Base-by-base conservation (phyloP, 2,797 vertebrate genomes). In the Menidia menidia region DNA sequence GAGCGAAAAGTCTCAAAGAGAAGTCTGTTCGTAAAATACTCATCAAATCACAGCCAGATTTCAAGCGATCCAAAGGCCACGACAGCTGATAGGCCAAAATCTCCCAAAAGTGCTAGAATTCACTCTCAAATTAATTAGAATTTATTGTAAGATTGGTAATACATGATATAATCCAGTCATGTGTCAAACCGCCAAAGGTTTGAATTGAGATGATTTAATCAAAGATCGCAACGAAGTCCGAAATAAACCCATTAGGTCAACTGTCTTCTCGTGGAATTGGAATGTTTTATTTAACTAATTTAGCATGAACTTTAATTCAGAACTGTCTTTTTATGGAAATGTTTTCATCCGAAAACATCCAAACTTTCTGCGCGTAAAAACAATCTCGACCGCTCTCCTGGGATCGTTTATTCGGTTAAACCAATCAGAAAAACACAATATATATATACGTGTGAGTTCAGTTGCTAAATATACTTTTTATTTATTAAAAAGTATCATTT, bases 111-210 rank as follows among this genome's bases (percentile, higher is more conserved):
- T 31, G 0, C 59, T 63, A 67, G 55, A 60, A n/a, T 15, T 31
- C 30, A 43, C 8, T 7, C 41, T 12, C 30, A n/a, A 72, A 66
- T 75, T 68, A 55, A 75, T 63, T 66, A 71, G 62, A 10, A 68
- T 76, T 30, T 18, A 2, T 39, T 13, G 10, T 44, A 30, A 25
- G 25, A 25, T 25, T 25, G 2, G 25, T 12, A 39, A 39, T 39
- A 7, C 35, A 39, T 39, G 5, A 25, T 25, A 25, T 25, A 25
- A 25, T 25, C 25, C 25, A 13, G n/a, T 50, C 47, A 30, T 47
- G 6, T 41, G 41, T 4, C 54, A 4, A 35, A 15, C 11, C 16
- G 7, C 13, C 51, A 15, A 51, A 6, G 42, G 12, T 50, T 16
- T 68, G 54, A 55, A 4, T 32, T 32, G 30, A 43, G 4, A 11